Conservation (phyloP, 2,113 vertebrate genomes). For the Ifrita kowaldi region DNA sequence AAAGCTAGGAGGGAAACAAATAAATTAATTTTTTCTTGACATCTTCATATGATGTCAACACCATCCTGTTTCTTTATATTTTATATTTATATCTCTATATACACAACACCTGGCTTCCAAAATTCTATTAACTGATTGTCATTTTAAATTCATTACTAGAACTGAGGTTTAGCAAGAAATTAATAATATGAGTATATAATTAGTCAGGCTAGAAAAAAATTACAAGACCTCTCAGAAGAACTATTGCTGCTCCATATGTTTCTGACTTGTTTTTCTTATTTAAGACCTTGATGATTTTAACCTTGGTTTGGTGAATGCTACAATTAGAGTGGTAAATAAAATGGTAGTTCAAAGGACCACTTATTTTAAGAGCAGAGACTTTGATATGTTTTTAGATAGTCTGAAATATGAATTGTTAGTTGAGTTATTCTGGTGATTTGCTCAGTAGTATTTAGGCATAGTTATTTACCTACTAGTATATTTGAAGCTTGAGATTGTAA, state of each 20-base stretch:
- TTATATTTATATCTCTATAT: not conserved
- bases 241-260: not conserved
- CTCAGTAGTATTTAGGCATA: not conserved
- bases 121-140: not conserved
- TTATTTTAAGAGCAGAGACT: not conserved
- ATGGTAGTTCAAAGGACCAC: not conserved
- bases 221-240: not conserved
- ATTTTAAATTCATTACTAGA: not conserved
- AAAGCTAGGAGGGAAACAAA: not conserved
- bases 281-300: not conserved
- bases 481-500: not conserved
- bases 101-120: not conserved
- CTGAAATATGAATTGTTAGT: not conserved
- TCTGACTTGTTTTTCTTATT: not conserved
- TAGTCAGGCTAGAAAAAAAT: not conserved
- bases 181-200: not conserved
- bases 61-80: too few relatives aligned
- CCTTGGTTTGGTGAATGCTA: accelerated
- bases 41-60: not conserved
- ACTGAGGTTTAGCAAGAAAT: not conserved
- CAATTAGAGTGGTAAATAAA: not conserved
- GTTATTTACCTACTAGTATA: not conserved
- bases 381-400: not conserved
- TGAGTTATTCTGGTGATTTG: not conserved
- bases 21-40: not conserved